Evolutionary conservation across 2,888 invertebrate species (phyloP), one percentile per base, ranked within the genome.

Genomic region (Mythimna vitellina): DNA sequence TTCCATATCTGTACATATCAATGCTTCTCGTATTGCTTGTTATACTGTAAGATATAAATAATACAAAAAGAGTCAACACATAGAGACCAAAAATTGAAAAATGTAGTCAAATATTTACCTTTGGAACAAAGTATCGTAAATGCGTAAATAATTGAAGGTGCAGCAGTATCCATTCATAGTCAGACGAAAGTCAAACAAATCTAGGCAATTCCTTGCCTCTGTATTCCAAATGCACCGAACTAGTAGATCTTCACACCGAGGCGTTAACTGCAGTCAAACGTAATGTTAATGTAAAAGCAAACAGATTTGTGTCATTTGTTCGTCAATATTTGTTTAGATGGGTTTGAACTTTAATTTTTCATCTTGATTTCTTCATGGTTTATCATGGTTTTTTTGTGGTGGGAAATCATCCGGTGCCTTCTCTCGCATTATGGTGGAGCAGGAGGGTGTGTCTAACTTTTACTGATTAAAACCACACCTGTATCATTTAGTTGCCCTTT

Each of bases 121-220:
- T 83, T 90, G 89, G 77, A 96, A 95, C 20, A 87, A 87, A 38
- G 86, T 86, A 73, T 96, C 96, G 1, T 92, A 92, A 42, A 86
- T 84, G 42, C 97, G 91, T 25, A 96, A 88, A 82, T 97, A 97
- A 89, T 97, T 97, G 86, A 97, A 97, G 2, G 96, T 96, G 84
- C 97, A 97, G 84, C 97, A 97, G 83, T 94, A 96, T 1, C 97
- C 97, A 66, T 96, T 96, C 89, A 95, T 95, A 3, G 97, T 97
- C n/a, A 96, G 92, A n/a, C 97, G 93, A 70, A 96, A 93, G 67
- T 95, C 93, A 77, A 97, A 97, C 9, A 97, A 86, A 1, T 96
- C 92, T 0, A 91, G 85, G 75, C 97, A 97, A 17, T 94, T 87
- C 58, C 86, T 92, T 0, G 91, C 83, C 51, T 89, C 85, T 3